Evolutionary conservation across 2,888 invertebrate species (phyloP).

Genomic region (Stenichneumon culpator): DNA sequence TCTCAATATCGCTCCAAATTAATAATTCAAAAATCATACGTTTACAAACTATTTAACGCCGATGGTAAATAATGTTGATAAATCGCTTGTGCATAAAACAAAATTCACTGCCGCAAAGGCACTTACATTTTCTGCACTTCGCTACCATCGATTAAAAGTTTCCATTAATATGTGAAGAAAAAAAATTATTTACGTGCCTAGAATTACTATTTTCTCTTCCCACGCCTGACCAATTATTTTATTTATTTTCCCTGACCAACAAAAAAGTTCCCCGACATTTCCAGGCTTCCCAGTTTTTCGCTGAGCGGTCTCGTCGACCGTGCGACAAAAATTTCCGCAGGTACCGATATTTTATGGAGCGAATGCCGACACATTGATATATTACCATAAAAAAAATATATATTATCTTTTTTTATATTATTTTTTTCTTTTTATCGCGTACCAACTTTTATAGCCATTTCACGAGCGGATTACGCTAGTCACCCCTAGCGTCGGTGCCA

Average conservation of each 20-base stretch:
- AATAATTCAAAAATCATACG: too few relatives aligned
- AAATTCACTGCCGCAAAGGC: too few relatives aligned
- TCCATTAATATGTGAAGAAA: background rate
- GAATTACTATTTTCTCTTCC: too few relatives aligned
- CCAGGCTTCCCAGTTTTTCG: too few relatives aligned
- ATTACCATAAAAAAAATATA: background rate
- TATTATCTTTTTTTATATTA: background rate
- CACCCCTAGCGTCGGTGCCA: slow-evolving; percentile 1
- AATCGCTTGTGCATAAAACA: too few relatives aligned
- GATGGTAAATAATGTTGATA: background rate
- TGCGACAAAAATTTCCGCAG: background rate
- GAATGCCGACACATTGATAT: background rate
- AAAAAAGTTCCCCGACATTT: too few relatives aligned
- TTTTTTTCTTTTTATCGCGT: slow-evolving; percentile 7
- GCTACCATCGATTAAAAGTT: background rate
- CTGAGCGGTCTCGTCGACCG: too few relatives aligned
- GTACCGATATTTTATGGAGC: background rate
- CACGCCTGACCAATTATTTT: too few relatives aligned
- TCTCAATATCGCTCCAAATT: background rate
- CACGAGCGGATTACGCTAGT: slow-evolving; percentile 25
- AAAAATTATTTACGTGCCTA: background rate
- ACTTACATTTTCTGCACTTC: too few relatives aligned
- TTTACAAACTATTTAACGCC: too few relatives aligned
- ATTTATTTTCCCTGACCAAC: too few relatives aligned
- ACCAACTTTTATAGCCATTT: slow-evolving; percentile 48